Percentiles rank a stretch among this genome's conserved stretches.
Conservation (phyloP, 2,888 invertebrate genomes). For the Ctenicera cuprea region DNA sequence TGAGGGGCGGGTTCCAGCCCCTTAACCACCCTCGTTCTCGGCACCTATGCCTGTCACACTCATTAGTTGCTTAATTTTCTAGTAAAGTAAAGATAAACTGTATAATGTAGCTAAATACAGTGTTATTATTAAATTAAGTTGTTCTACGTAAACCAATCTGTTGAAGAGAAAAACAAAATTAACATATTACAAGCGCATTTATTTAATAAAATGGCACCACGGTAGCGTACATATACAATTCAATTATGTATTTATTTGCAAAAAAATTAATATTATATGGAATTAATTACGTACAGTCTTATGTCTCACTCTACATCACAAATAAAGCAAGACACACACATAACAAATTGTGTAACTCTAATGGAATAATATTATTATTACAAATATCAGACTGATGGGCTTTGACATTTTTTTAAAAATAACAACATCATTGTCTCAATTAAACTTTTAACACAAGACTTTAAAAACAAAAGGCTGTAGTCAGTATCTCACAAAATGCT, state of each 20-base stretch:
- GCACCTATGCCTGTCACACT: too few species aligned
- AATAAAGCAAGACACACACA: slow-evolving; percentile 43
- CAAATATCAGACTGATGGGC: slow-evolving; percentile 9
- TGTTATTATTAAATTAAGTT: too few species aligned
- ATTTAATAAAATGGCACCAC: slow-evolving; percentile 58
- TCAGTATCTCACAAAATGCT: slow-evolving; percentile 13
- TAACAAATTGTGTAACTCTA: slow-evolving; percentile 26
- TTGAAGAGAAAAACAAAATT: slow-evolving; percentile 1
- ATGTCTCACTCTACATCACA: slow-evolving; percentile 38
- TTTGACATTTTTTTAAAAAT: slow-evolving; percentile 2
- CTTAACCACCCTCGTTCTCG: too few species aligned
- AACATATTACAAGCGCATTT: slow-evolving; percentile 57
- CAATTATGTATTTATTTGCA: slow-evolving; percentile 43
- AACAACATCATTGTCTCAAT: background rate
- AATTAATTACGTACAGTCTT: slow-evolving; percentile 52
- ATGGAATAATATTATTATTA: slow-evolving; percentile 37
- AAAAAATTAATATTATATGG: slow-evolving; percentile 42
- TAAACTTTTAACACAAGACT: background rate
- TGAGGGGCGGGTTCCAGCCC: too few species aligned
- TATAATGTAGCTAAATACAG: too few species aligned
- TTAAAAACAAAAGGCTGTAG: background rate
- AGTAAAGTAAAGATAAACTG: too few species aligned
- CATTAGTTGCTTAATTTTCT: too few species aligned
- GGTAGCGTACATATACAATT: slow-evolving; percentile 53
- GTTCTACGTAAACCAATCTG: too few species aligned